Percentiles rank a stretch among this genome's conserved stretches.
These are phyloP conservation scores for Galeopsomyia nigrocyanea DNA, from an alignment of 2,888 invertebrate genomes.

Conservation along the genomic window DNA sequence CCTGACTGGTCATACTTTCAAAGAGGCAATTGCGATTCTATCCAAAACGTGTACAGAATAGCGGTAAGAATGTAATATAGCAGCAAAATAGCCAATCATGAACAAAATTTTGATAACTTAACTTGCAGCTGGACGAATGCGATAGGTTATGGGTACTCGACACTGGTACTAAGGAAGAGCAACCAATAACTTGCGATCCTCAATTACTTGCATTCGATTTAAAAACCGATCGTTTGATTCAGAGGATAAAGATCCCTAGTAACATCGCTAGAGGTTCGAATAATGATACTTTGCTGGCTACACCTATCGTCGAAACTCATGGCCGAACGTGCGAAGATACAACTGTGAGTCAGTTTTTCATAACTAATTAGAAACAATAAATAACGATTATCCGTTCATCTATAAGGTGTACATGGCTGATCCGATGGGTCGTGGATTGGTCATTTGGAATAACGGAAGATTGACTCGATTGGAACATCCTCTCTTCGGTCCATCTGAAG, in stretches of 20 bases:
- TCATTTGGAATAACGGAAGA: slow-evolving; percentile 32
- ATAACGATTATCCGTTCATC: too few species aligned
- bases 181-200: slow-evolving; percentile 74
- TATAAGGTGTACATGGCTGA: slow-evolving; percentile 40
- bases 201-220: slow-evolving; percentile 82
- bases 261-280: slow-evolving; percentile 47
- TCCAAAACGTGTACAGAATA: slow-evolving; percentile 80
- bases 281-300: slow-evolving; percentile 49
- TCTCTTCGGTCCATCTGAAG: slow-evolving; percentile 29
- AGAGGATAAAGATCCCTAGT: slow-evolving; percentile 51
- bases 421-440: slow-evolving; percentile 20
- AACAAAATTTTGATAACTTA: not conserved
- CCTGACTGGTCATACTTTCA: slow-evolving; percentile 76
- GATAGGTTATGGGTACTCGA: slow-evolving; percentile 19
- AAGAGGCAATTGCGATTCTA: slow-evolving; percentile 73
- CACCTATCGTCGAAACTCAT: slow-evolving; percentile 13
- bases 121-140: slow-evolving; percentile 59
- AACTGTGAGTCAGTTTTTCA: too few species aligned
- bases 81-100: not conserved
- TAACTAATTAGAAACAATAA: too few species aligned
- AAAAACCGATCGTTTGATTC: slow-evolving; percentile 65
- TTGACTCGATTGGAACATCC: slow-evolving; percentile 52
- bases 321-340: too few species aligned
- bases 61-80: slow-evolving; percentile 70
- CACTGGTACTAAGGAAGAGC: slow-evolving; percentile 74